Base-by-base conservation (phyloP, 2,888 invertebrate genomes). In the Gibbula magus region DNA sequence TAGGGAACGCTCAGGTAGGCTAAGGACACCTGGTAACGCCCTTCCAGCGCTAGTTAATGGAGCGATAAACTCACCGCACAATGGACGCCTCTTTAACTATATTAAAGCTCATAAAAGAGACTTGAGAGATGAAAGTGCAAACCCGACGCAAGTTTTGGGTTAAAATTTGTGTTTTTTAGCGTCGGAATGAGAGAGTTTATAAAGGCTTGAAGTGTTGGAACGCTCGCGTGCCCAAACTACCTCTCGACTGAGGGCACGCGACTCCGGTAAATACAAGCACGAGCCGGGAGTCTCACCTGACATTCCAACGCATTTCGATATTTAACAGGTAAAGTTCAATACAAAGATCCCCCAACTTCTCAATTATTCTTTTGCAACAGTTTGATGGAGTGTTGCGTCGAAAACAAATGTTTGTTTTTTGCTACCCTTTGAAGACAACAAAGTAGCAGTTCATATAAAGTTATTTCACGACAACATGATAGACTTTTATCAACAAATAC, bases 221-320 rank as follows among this genome's bases (percentile, higher is more conserved):
- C 29, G 70, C n/a, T 70, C 70, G 70, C 39, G 70, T 70, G 70
- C 29, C 70, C 70, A 35, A 13, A n/a, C 70, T 10, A 5, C 39
- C 39, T 35, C 45, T 70, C n/a, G n/a, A 16, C 10, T 70, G 39
- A 10, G 70, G 70, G 70, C 70, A 70, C 70, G 70, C 70, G 70
- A 70, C 70, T 13, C 35, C 10, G 32, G 32, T 70, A 70, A 70
- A 70, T 20, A 70, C 16, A 29, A 39, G 70, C 70, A 35, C 35
- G 70, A 18, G 70, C 70, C 32, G 20, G 20, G 18, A 8, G 5
- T 39, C 70, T 32, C 32, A n/a, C n/a, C 20, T 39, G 0, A 20
- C 32, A 70, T 16, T 70, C 32, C n/a, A n/a, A 18, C n/a, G 70
- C 70, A 70, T 70, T 39, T 70, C 35, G 70, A 70, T 70, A 70